Conservation (phyloP, 2,888 invertebrate species). For the Aspidiotus destructor region DNA sequence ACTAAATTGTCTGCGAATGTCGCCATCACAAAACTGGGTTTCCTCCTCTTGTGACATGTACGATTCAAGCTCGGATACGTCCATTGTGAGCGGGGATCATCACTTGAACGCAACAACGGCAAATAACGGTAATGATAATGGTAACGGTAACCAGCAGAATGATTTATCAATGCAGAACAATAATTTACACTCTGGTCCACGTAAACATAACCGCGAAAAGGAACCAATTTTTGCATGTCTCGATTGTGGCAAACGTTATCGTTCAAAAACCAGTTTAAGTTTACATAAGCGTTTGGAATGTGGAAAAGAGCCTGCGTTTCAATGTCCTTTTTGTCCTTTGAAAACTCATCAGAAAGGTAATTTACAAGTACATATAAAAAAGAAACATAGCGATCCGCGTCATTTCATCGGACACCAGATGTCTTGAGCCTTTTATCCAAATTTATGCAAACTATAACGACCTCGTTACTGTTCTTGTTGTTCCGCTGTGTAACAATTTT, state of each 20-base stretch:
- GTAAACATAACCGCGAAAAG: slow-evolving; percentile 35
- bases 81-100: slow-evolving; percentile 24
- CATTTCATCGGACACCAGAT: slow-evolving; percentile 29
- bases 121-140: not conserved
- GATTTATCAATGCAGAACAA: not conserved
- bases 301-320: slow-evolving; percentile 40
- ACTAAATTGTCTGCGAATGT: slow-evolving; percentile 21
- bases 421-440: slow-evolving; percentile 1
- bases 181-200: slow-evolving; percentile 5
- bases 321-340: slow-evolving; percentile 39
- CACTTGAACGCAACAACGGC: slow-evolving; percentile 1
- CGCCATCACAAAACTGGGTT: slow-evolving; percentile 28
- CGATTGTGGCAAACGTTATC: slow-evolving; percentile 39
- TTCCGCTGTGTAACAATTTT: not conserved
- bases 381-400: slow-evolving; percentile 36
- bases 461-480: not conserved
- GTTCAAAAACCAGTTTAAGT: slow-evolving; percentile 39
- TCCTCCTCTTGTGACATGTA: slow-evolving; percentile 33
- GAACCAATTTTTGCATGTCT: slow-evolving; percentile 37
- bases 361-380: slow-evolving; percentile 38
- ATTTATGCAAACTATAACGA: not conserved
- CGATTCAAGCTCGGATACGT: slow-evolving; percentile 33
- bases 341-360: slow-evolving; percentile 40
- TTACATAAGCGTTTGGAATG: slow-evolving; percentile 40
- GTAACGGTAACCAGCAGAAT: not conserved